phyloP scores from a whole-genome alignment of 2,797 vertebrate species.

The Neopelma chrysocephalum region DNA sequence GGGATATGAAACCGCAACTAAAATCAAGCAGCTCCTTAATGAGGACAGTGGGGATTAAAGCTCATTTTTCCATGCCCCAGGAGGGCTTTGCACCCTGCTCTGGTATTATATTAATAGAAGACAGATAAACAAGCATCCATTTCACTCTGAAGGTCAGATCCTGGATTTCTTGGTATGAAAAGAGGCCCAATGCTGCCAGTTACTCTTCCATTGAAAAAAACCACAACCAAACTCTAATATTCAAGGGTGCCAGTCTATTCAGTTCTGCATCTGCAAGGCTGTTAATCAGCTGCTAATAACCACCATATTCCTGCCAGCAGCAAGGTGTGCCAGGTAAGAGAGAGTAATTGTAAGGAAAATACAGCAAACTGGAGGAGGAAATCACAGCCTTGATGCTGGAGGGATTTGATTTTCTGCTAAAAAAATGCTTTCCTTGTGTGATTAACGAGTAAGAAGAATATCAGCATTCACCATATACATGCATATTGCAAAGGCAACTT shows the following conservation, averaged over 20 bases:
- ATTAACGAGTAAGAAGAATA: neutral
- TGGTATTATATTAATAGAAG: neutral
- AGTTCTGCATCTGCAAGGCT: neutral
- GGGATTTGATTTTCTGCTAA: neutral
- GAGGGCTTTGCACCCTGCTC: neutral
- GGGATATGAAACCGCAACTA: neutral
- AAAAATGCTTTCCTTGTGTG: neutral
- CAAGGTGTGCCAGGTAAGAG: neutral
- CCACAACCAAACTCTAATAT: neutral
- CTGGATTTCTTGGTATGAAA: neutral
- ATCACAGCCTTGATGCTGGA: neutral
- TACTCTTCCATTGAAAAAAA: neutral
- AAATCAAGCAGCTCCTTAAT: neutral
- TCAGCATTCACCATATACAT: neutral
- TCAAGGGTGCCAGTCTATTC: neutral
- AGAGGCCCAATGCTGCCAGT: neutral
- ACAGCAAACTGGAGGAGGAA: neutral
- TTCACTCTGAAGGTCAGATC: neutral
- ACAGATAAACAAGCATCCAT: neutral
- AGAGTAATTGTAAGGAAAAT: neutral
- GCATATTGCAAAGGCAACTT: neutral
- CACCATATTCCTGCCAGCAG: neutral
- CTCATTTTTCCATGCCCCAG: neutral
- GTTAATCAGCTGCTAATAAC: neutral
- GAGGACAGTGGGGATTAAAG: neutral